These are phyloP conservation scores for Serripes groenlandicus DNA, from an alignment of 2,888 invertebrate species.

Conservation along the genomic window DNA sequence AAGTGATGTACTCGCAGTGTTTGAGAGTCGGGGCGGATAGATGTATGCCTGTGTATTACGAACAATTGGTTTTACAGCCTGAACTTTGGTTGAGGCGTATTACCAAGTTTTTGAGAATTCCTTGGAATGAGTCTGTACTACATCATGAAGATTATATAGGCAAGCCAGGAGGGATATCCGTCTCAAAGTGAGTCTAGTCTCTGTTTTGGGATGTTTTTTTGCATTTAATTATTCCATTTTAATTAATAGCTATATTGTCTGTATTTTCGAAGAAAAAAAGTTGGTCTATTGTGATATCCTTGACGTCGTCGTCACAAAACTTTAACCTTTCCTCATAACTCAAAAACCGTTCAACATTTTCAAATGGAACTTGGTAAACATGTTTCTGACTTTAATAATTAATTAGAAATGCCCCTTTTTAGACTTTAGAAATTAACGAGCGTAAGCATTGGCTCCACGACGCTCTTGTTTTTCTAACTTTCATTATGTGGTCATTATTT, in stretches of 20 bases:
- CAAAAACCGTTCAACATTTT: neutral
- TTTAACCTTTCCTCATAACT: neutral
- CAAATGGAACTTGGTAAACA: neutral
- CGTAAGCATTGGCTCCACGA: no score
- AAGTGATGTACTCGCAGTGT: slow-evolving; percentile 91
- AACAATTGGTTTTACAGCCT: slow-evolving; percentile 98
- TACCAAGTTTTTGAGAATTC: slow-evolving; percentile 94
- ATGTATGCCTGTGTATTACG: slow-evolving; percentile 97
- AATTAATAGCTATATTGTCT: no score
- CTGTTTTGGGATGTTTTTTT: slow-evolving; percentile 20
- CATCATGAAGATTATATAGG: slow-evolving; percentile 99
- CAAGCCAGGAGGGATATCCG: slow-evolving; percentile 96
- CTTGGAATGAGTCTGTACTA: slow-evolving; percentile 98
- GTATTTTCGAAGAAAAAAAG: no score
- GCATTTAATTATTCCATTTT: no score
- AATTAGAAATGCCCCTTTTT: no score
- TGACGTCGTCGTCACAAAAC: neutral
- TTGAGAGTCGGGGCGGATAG: slow-evolving; percentile 86
- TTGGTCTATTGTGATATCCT: no score
- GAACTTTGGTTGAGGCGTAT: slow-evolving; percentile 95
- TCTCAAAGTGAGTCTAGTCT: slow-evolving; percentile 95
- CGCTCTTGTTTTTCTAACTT: no score
- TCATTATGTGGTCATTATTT: no score
- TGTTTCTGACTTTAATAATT: no score
- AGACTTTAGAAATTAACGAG: no score